A percentile compares a stretch with the other conserved stretches of the same genome.
These are phyloP conservation scores for Lepidurus arcticus DNA, from an alignment of 1,140 invertebrate genomes.

Conservation along the genomic window DNA sequence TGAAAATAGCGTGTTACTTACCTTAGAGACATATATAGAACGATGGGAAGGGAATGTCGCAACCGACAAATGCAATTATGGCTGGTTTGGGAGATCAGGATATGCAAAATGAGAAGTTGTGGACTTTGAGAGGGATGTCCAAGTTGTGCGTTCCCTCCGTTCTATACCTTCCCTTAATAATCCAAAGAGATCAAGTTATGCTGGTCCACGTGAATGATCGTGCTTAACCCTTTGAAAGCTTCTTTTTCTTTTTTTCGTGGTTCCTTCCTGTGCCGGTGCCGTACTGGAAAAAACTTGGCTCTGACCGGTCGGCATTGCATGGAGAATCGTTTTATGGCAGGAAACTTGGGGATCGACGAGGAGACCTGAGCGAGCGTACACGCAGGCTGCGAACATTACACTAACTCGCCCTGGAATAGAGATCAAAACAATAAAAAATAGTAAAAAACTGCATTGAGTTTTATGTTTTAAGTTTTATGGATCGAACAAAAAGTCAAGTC, in stretches of 20 bases:
- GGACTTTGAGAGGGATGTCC: background rate
- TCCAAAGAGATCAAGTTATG: background rate
- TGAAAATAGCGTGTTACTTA: background rate
- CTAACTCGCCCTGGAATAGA: background rate
- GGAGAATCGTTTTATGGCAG: background rate
- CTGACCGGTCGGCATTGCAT: background rate
- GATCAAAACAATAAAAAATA: background rate
- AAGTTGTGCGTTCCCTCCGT: background rate
- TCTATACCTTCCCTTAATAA: conserved; percentile 15
- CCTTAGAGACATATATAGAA: background rate
- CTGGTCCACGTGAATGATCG: background rate
- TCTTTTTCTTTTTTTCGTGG: background rate
- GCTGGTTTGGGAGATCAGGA: background rate
- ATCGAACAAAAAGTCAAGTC: background rate
- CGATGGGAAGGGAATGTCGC: background rate
- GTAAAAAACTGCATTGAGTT: background rate
- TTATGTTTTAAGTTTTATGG: background rate
- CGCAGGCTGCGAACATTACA: background rate
- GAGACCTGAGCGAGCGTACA: background rate
- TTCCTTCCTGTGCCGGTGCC: background rate
- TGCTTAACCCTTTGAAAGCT: background rate
- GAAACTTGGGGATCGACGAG: background rate
- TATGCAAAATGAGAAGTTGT: background rate
- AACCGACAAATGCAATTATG: background rate
- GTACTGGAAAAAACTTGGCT: background rate